phyloP scores from a whole-genome alignment of 2,888 invertebrate genomes.

The Punctoribates punctum region DNA sequence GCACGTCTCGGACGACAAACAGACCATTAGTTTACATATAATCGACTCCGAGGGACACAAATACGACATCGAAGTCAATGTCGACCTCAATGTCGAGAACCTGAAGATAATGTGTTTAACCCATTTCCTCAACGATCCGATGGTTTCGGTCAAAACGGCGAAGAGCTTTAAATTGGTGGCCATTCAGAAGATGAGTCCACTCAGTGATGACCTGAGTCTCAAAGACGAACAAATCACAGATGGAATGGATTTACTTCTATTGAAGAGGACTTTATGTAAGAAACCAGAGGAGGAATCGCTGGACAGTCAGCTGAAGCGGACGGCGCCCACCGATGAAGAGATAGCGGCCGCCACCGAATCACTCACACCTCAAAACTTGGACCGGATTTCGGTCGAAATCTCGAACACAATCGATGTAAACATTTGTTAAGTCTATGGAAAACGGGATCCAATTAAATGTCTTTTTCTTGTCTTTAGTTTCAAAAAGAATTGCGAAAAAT shows the following conservation, averaged over 20 bases:
- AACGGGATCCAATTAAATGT: not conserved
- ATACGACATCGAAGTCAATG: conserved; percentile 44
- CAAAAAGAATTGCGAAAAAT: conserved; percentile 66
- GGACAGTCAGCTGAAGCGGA: not conserved
- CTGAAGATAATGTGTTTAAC: conserved; percentile 54
- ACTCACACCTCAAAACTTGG: conserved; percentile 48
- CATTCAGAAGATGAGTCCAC: conserved; percentile 52
- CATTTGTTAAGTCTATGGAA: not conserved
- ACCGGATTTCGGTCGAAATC: conserved; percentile 48
- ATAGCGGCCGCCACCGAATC: conserved; percentile 49
- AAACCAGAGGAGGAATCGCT: conserved; percentile 16
- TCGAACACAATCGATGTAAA: conserved; percentile 51
- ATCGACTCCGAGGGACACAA: not conserved
- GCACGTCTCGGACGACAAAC: conserved; percentile 7
- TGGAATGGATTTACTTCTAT: conserved; percentile 33
- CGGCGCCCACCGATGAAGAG: conserved; percentile 46
- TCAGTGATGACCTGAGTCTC: conserved; percentile 54
- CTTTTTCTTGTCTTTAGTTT: conserved; percentile 56
- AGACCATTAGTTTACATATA: conserved; percentile 14
- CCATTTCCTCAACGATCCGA: conserved; percentile 52
- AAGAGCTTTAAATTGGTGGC: conserved; percentile 54
- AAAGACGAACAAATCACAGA: conserved; percentile 50
- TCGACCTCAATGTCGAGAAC: conserved; percentile 53
- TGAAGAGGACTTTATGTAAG: not conserved
- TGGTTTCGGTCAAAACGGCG: conserved; percentile 53